Base-by-base conservation (phyloP, 2,888 invertebrate species). In the Amblyjoppa proteus region DNA sequence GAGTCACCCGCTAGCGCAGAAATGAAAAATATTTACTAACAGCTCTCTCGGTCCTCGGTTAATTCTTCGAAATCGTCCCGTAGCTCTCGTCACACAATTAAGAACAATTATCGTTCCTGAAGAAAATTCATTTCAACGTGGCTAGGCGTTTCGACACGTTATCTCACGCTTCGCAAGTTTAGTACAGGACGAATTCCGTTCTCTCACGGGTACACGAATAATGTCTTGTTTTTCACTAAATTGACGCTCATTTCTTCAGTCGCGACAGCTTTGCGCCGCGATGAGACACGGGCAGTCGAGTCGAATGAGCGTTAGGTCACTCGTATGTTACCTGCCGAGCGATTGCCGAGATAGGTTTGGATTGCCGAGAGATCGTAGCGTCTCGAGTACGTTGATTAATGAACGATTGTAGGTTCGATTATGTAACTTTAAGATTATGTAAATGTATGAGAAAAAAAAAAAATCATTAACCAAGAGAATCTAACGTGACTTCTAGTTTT, bases 121-220 rank as follows among this genome's bases (percentile, higher is more conserved):
- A 61, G 70, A 78, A 77, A 70, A 28, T 77, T 78, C 56, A 70
- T 78, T 69, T 69, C 16, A n/a, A 3, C 56, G 66, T 77, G n/a
- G 34, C 66, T 6, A 1, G 20, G 66, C 20, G 28, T 58, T 74
- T 74, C 74, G 49, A 75, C 61, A 53, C 61, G 61, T 64, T 75
- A 16, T 64, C 64, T 28, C 75, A 56, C 53, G n/a, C 25, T 58
- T 58, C 58, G 58, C 58, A 4, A 28, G 25, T 25, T 28, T 3
- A 74, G 6, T 45, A 41, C 31, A n/a, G 9, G n/a, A 28, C 16
- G 3, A 58, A 78, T 45, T 69, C 69, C 25, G 25, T 25, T 28
- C 58, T 58, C 25, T 58, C 28, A 58, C 58, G 58, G 28, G 25
- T 28, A 25, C 25, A 58, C 13, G 58, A 58, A 58, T 58, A 58